Base-by-base conservation (phyloP, 2,888 invertebrate species). In the Leptopilina myrica region DNA sequence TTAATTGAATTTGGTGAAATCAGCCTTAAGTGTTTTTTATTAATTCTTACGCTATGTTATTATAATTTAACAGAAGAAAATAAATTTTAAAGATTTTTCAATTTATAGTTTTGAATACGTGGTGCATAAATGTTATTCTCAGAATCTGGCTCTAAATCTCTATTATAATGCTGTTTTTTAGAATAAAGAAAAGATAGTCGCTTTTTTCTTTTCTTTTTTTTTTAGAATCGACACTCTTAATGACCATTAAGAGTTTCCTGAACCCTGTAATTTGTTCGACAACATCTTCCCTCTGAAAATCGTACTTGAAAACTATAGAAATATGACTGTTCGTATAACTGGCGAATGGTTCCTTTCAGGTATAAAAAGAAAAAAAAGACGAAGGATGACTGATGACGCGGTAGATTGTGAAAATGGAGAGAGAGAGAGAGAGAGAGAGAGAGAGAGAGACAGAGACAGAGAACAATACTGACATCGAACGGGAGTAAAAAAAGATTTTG, bases 351-450 rank as follows among this genome's bases (percentile, higher is more conserved):
- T 33, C 26, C 26, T 53, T 33, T 53, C 69, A 73, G 69, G 69
- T 73, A 73, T 14, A 62, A 15, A 26, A 69, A 49, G 49, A 33
- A 73, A 33, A 43, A 56, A 53, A 33, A 53, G 53, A 33, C 53
- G 14, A 73, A 56, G 69, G 14, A 73, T 56, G 69, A 73, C 69
- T 73, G 56, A 73, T 73, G 69, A 73, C 69, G 69, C 26, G 26
- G 56, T 53, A 49, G 53, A 73, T 56, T 73, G 69, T 56, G 26
- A 56, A 73, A 73, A 43, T 43, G 43, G 43, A 43, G 43, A 43
- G 6, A 43, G 43, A 43, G 43, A 43, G 43, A 43, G 43, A 43
- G 43, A 43, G 26, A 26, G 20, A 53, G 20, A 69, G 49, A 49
- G 69, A 69, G 12, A 7, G 20, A 20, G 26, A 26, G 26, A 26